phyloP scores from a whole-genome alignment of 2,797 vertebrate species.

The Hippopotamyrus pictus region DNA sequence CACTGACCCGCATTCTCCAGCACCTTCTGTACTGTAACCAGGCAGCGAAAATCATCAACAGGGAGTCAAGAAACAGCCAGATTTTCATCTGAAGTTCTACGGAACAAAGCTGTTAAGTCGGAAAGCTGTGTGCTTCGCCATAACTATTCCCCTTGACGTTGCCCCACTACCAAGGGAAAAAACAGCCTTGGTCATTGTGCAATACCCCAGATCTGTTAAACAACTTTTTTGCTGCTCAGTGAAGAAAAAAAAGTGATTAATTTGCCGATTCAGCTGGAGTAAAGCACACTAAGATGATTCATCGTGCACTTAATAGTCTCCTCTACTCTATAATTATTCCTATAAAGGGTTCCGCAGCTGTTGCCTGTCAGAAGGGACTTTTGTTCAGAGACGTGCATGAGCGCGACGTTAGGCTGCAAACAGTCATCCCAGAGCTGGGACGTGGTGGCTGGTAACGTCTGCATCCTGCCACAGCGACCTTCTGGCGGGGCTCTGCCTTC shows the following conservation, averaged over 20 bases:
- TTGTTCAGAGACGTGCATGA: slow-evolving; percentile 32
- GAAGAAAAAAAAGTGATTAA: slow-evolving; percentile 30
- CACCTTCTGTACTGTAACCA: neutral
- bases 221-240: neutral
- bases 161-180: neutral
- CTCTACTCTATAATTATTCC: slow-evolving; percentile 49
- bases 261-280: slow-evolving; percentile 42
- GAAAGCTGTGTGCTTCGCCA: neutral
- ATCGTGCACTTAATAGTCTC: slow-evolving; percentile 40
- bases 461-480: neutral
- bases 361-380: slow-evolving; percentile 35
- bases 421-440: neutral
- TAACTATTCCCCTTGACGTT: neutral
- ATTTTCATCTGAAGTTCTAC: neutral
- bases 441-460: neutral
- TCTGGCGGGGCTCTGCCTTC: neutral
- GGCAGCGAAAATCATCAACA: neutral
- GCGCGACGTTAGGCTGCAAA: neutral
- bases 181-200: neutral
- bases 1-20: neutral
- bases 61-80: neutral
- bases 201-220: neutral
- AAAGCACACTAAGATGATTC: slow-evolving; percentile 43
- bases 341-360: slow-evolving; percentile 46
- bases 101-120: neutral